A percentile compares a stretch with the other conserved stretches of the same genome.
Conservation (phyloP, 2,113 vertebrate species). For the Lota lota region DNA sequence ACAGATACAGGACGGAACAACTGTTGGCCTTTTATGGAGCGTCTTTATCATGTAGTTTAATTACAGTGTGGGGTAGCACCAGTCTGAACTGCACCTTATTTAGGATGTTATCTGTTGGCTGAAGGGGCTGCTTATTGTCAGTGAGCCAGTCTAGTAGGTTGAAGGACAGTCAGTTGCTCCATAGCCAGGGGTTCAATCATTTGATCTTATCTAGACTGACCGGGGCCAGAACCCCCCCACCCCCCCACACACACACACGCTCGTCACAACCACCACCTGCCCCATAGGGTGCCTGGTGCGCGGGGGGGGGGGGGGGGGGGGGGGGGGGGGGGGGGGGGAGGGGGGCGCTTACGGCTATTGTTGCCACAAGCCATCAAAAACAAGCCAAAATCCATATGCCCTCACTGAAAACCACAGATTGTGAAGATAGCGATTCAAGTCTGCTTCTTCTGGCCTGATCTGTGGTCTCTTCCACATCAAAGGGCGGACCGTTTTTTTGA, state of each 20-base stretch:
- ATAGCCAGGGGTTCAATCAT: slow-evolving; percentile 25
- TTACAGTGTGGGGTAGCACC: background rate
- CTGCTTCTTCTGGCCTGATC: slow-evolving; percentile 32
- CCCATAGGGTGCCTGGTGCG: background rate
- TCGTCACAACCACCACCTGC: too few species aligned
- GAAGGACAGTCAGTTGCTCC: background rate
- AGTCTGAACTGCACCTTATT: too few species aligned
- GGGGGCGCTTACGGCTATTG: background rate
- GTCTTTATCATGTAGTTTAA: background rate
- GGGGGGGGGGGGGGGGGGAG: slow-evolving; percentile 10
- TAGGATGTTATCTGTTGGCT: background rate
- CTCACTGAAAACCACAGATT: slow-evolving; percentile 22
- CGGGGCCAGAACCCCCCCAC: slow-evolving; percentile 16
- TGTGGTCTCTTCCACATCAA: slow-evolving; percentile 44
- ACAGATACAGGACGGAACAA: background rate
- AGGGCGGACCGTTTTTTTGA: slow-evolving; percentile 14
- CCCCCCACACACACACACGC: too few species aligned
- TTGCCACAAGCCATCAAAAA: slow-evolving; percentile 19
- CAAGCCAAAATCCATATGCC: slow-evolving; percentile 31
- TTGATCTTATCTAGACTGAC: slow-evolving; percentile 32
- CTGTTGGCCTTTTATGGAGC: background rate
- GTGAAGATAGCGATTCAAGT: slow-evolving; percentile 23
- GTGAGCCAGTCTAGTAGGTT: background rate
- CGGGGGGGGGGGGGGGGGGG: slow-evolving; percentile 9
- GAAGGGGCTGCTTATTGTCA: slow-evolving; percentile 43